Conservation (phyloP, 2,888 invertebrate genomes). For the Xylophagus ater region DNA sequence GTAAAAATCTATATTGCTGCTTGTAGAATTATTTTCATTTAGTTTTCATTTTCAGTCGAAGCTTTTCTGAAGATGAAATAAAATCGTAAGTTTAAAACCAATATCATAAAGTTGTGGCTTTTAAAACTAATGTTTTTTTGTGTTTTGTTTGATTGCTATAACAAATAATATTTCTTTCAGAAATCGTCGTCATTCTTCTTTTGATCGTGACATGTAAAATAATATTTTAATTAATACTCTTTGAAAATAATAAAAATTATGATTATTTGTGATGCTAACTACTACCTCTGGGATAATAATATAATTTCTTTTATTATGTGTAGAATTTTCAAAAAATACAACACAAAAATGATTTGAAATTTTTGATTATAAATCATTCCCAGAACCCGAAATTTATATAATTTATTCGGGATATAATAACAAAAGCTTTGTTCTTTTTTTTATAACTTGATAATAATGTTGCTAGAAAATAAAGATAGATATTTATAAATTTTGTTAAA, state of each 20-base stretch:
- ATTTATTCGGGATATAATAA: too few species aligned
- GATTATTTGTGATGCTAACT: too few species aligned
- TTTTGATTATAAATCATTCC: too few species aligned
- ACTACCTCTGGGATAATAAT: too few species aligned
- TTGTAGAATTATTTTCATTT: neutral
- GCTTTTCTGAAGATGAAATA: conserved; percentile 11
- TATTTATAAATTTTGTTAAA: neutral
- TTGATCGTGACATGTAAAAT: conserved; percentile 14
- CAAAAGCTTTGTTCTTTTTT: too few species aligned
- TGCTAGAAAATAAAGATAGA: conserved; percentile 3
- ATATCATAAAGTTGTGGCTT: neutral
- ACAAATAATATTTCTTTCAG: conserved; percentile 12
- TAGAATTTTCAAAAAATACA: too few species aligned
- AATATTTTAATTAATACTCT: neutral
- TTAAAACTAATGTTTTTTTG: conserved; percentile 9
- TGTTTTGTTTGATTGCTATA: neutral
- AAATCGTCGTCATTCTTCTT: conserved; percentile 20
- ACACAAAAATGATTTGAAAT: too few species aligned
- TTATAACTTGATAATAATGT: too few species aligned
- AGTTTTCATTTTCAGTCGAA: conserved; percentile 5
- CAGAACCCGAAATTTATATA: too few species aligned
- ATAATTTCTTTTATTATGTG: too few species aligned
- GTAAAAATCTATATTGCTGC: conserved; percentile 20
- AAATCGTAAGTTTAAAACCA: conserved; percentile 13
- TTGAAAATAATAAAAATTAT: neutral